Percentiles rank a stretch among this genome's conserved stretches.
Evolutionary conservation across 2,797 vertebrate genomes (phyloP).

Genomic region (Coilia nasus): DNA sequence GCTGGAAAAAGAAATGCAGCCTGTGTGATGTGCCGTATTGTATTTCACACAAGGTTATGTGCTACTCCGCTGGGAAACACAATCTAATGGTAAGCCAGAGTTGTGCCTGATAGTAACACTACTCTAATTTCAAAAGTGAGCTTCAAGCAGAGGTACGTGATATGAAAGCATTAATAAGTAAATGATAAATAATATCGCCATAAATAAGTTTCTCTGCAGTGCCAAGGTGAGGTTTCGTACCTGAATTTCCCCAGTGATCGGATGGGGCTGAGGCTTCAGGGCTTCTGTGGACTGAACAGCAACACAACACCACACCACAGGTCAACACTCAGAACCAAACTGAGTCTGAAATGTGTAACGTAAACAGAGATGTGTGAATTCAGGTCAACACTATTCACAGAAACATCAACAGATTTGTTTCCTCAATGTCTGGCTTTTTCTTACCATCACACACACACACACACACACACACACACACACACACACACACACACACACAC

Average conservation of each 20-base stretch:
- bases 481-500: not conserved
- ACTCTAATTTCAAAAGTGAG: not conserved
- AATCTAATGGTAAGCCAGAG: not conserved
- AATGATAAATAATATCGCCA: not conserved
- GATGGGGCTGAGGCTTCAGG: slow-evolving; percentile 80
- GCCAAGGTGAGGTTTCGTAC: slow-evolving; percentile 64
- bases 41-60: slow-evolving; percentile 6
- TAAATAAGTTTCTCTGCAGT: not conserved
- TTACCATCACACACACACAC: not conserved
- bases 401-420: not conserved
- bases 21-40: not conserved
- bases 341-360: not conserved
- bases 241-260: slow-evolving; percentile 97
- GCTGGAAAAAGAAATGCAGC: slow-evolving; percentile 69
- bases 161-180: not conserved
- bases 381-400: slow-evolving; percentile 47
- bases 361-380: slow-evolving; percentile 41
- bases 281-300: slow-evolving; percentile 79
- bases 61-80: not conserved
- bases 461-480: not conserved
- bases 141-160: not conserved
- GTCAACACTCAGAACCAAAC: not conserved
- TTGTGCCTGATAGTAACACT: not conserved
- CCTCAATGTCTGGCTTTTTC: not conserved
- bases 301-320: slow-evolving; percentile 37